phyloP scores from a whole-genome alignment of 2,888 invertebrate species.

The Pammene fasciana region DNA sequence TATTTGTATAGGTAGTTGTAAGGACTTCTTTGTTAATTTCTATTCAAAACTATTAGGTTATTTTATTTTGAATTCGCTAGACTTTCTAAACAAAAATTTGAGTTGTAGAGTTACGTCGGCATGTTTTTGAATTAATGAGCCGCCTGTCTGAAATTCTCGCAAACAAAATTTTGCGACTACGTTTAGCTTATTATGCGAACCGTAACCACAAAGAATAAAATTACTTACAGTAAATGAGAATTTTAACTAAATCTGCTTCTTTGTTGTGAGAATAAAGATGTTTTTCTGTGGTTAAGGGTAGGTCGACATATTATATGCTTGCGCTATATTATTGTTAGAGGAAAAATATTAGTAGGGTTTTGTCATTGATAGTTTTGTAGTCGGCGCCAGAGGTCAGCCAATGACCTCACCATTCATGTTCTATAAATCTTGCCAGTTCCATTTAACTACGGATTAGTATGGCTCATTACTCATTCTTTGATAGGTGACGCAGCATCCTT shows the following conservation, averaged over 20 bases:
- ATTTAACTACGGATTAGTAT: slow-evolving; percentile 25
- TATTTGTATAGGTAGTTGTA: no score
- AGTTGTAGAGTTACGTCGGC: neutral
- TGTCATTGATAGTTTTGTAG: slow-evolving; percentile 32
- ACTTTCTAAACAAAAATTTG: neutral
- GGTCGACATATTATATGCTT: neutral
- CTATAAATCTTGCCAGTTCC: slow-evolving; percentile 20
- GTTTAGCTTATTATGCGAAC: slow-evolving; percentile 31
- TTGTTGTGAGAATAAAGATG: slow-evolving; percentile 20
- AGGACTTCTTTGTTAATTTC: no score
- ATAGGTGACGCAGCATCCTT: slow-evolving; percentile 60
- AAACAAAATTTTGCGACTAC: slow-evolving; percentile 11
- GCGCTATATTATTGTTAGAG: neutral
- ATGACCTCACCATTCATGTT: slow-evolving; percentile 61
- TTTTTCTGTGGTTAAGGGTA: slow-evolving; percentile 29
- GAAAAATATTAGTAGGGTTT: slow-evolving; percentile 27
- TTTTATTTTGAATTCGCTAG: neutral
- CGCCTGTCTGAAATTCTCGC: slow-evolving; percentile 14
- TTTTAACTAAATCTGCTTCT: slow-evolving; percentile 16
- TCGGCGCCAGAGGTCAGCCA: slow-evolving; percentile 61
- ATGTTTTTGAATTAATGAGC: slow-evolving; percentile 7
- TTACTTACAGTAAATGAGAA: slow-evolving; percentile 15
- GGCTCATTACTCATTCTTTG: slow-evolving; percentile 63
- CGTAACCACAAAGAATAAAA: slow-evolving; percentile 23
- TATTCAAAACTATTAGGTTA: no score